Evolutionary conservation across 2,888 invertebrate genomes (phyloP).

Genomic region (Branchellion lobata): DNA sequence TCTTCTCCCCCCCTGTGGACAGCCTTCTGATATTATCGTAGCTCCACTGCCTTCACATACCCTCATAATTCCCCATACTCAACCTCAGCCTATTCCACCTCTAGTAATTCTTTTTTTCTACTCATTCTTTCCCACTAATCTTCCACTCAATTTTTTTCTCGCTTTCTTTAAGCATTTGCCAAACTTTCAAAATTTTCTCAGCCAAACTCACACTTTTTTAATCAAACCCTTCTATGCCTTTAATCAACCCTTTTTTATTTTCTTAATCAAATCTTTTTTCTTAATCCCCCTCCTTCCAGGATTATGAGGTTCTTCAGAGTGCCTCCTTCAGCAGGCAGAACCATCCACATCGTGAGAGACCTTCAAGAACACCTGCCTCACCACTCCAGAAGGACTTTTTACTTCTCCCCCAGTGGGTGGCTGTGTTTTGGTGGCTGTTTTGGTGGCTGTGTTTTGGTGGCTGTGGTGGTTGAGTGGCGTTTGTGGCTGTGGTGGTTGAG

Average conservation of each 20-base stretch:
- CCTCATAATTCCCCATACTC: too few relatives aligned
- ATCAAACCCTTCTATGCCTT: not conserved
- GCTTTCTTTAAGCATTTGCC: not conserved
- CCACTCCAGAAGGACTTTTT: slow-evolving; percentile 65
- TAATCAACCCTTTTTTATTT: too few relatives aligned
- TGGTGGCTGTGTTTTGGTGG: too few relatives aligned
- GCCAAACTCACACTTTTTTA: not conserved
- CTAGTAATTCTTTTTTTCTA: not conserved
- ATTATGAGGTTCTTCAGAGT: slow-evolving; percentile 87
- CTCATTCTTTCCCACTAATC: not conserved
- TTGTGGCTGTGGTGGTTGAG: not conserved
- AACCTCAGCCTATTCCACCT: not conserved
- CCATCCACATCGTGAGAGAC: slow-evolving; percentile 91
- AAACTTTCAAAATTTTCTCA: not conserved
- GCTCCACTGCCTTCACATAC: too few relatives aligned
- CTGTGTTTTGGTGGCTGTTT: not conserved
- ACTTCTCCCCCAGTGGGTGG: slow-evolving; percentile 65
- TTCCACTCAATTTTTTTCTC: not conserved
- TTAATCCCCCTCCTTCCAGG: slow-evolving; percentile 69
- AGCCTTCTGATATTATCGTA: too few relatives aligned
- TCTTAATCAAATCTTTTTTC: too few relatives aligned
- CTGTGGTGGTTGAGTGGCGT: not conserved
- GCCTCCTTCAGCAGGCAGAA: slow-evolving; percentile 89
- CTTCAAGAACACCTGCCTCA: slow-evolving; percentile 86
- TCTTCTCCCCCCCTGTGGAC: too few relatives aligned